phyloP scores from a whole-genome alignment of 2,888 invertebrate genomes.

The Boloria selene region DNA sequence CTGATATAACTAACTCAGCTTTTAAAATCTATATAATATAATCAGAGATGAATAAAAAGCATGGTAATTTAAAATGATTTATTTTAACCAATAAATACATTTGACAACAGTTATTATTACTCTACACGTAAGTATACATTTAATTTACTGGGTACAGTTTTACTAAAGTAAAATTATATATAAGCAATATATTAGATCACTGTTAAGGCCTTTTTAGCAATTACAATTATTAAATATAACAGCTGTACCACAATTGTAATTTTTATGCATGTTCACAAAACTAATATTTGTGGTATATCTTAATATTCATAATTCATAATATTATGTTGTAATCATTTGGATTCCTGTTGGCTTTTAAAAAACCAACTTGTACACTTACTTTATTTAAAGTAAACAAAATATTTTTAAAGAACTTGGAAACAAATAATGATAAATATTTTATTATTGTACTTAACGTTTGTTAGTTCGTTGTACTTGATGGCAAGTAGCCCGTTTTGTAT shows the following conservation, averaged over 20 bases:
- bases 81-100: slow-evolving; percentile 81
- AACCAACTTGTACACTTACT: slow-evolving; percentile 25
- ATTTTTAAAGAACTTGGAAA: not conserved
- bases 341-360: slow-evolving; percentile 29
- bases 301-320: slow-evolving; percentile 23
- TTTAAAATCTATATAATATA: no score
- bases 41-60: not conserved
- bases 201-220: slow-evolving; percentile 54
- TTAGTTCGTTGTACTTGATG: slow-evolving; percentile 46
- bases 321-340: slow-evolving; percentile 31
- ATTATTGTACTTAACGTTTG: slow-evolving; percentile 35
- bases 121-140: slow-evolving; percentile 49
- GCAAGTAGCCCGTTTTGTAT: slow-evolving; percentile 22
- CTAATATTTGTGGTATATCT: slow-evolving; percentile 20
- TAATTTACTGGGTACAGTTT: slow-evolving; percentile 52
- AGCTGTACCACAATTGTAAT: slow-evolving; percentile 22
- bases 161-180: slow-evolving; percentile 41
- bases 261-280: slow-evolving; percentile 11
- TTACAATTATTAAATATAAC: slow-evolving; percentile 4
- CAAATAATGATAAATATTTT: slow-evolving; percentile 3
- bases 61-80: slow-evolving; percentile 62
- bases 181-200: slow-evolving; percentile 51
- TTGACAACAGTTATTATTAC: slow-evolving; percentile 76
- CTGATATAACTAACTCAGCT: no score
- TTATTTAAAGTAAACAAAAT: not conserved